Evolutionary conservation across 1,140 invertebrate genomes (phyloP).

Genomic region (Brachionus angularis): DNA sequence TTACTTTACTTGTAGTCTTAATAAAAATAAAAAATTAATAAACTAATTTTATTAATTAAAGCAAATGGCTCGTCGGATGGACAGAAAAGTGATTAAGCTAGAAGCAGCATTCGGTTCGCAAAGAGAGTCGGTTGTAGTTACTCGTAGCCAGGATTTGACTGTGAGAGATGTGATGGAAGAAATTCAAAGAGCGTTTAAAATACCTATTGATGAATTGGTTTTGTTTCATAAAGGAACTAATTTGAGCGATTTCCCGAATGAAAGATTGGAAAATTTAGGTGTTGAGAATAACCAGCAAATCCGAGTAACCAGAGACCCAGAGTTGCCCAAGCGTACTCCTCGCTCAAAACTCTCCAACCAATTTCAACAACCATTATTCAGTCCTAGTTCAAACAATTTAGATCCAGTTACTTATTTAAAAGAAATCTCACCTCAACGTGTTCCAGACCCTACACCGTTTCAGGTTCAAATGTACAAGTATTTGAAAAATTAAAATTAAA

Average conservation of each 20-base stretch:
- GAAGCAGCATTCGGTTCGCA: conserved; percentile 41
- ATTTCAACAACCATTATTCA: background rate
- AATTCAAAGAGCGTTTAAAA: conserved; percentile 25
- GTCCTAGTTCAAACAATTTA: too few relatives aligned
- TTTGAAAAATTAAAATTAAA: background rate
- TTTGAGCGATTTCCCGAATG: conserved; percentile 18
- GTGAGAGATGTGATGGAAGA: conserved; percentile 40
- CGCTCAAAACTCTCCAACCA: background rate
- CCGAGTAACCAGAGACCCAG: conserved; percentile 16
- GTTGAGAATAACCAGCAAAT: conserved; percentile 43
- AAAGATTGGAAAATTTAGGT: conserved; percentile 26
- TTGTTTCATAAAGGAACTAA: conserved; percentile 34
- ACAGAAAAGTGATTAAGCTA: conserved; percentile 43
- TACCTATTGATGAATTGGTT: conserved; percentile 30
- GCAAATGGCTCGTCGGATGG: conserved; percentile 44
- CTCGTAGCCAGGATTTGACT: background rate
- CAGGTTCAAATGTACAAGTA: conserved; percentile 25
- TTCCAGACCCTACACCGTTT: background rate
- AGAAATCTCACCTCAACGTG: background rate
- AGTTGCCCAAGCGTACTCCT: background rate
- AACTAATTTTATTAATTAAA: background rate
- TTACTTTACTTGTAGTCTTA: background rate
- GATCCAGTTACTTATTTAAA: background rate
- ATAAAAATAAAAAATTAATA: conserved; percentile 1
- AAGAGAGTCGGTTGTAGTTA: conserved; percentile 21